Percentiles rank a stretch among this genome's conserved stretches.
Conservation (phyloP, 2,797 vertebrate species). For the Tarsius wallacei region DNA sequence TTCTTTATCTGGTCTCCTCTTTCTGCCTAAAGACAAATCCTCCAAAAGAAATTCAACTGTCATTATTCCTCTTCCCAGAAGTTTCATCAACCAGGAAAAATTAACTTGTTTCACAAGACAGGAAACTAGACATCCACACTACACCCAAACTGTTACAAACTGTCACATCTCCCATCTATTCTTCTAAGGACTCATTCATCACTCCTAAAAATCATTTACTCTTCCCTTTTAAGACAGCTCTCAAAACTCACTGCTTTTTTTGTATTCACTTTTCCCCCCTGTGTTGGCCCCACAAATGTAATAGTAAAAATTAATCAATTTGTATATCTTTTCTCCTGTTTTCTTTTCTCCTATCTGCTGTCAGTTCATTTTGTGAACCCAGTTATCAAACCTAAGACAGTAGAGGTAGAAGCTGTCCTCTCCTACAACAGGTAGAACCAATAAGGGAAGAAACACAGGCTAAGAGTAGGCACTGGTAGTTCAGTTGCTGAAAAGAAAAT, state of each 20-base stretch:
- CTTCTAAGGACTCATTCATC: not conserved
- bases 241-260: not conserved
- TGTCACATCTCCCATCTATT: not conserved
- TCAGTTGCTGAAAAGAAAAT: not conserved
- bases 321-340: not conserved
- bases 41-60: not conserved
- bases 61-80: not conserved
- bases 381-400: not conserved
- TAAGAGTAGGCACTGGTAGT: not conserved
- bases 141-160: not conserved
- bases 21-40: not conserved
- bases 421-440: not conserved
- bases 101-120: not conserved
- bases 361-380: not conserved
- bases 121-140: not conserved
- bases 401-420: not conserved
- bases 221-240: not conserved
- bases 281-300: not conserved
- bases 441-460: not conserved
- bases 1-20: not conserved
- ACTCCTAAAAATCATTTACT: not conserved
- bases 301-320: not conserved
- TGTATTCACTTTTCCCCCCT: not conserved
- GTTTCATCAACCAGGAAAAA: not conserved
- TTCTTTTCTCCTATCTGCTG: not conserved